Evolutionary conservation across 2,888 invertebrate genomes (phyloP).

Genomic region (Amphipyra berbera): DNA sequence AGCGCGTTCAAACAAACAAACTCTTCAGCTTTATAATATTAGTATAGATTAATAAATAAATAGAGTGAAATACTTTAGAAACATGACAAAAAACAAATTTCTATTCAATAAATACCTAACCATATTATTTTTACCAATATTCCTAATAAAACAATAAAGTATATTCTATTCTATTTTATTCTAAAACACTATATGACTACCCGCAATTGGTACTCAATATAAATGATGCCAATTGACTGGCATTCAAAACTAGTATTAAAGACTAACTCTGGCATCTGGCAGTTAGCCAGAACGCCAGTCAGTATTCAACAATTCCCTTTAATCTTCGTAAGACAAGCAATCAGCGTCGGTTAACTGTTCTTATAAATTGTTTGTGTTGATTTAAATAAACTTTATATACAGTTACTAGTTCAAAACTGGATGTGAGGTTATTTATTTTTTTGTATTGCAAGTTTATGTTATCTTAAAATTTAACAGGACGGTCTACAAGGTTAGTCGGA

Average conservation of each 20-base stretch:
- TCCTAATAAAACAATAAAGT: too few relatives aligned
- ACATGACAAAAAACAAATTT: too few relatives aligned
- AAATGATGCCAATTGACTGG: constrained; percentile 38
- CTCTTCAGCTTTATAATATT: too few relatives aligned
- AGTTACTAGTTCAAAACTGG: constrained; percentile 9
- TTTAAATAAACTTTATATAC: constrained; percentile 13
- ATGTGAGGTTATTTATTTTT: constrained; percentile 18
- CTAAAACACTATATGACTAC: constrained; percentile 8
- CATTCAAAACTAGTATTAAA: constrained; percentile 25
- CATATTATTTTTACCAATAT: too few relatives aligned
- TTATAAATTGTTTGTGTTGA: constrained; percentile 36
- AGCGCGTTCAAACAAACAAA: too few relatives aligned
- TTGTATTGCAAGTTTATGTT: not conserved
- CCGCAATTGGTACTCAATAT: constrained; percentile 23
- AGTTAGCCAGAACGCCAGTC: constrained; percentile 32
- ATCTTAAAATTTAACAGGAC: too few relatives aligned
- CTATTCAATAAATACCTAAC: too few relatives aligned
- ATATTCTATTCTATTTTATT: too few relatives aligned
- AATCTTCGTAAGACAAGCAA: constrained; percentile 38
- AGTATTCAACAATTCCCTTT: constrained; percentile 29
- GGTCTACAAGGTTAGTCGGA: too few relatives aligned
- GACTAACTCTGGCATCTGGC: constrained; percentile 37
- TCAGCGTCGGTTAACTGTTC: constrained; percentile 19
- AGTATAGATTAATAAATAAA: too few relatives aligned
- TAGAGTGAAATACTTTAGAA: too few relatives aligned